Percentiles rank a stretch among this genome's conserved stretches.
Conservation (phyloP, 2,888 invertebrate species). For the Oscheius onirici region DNA sequence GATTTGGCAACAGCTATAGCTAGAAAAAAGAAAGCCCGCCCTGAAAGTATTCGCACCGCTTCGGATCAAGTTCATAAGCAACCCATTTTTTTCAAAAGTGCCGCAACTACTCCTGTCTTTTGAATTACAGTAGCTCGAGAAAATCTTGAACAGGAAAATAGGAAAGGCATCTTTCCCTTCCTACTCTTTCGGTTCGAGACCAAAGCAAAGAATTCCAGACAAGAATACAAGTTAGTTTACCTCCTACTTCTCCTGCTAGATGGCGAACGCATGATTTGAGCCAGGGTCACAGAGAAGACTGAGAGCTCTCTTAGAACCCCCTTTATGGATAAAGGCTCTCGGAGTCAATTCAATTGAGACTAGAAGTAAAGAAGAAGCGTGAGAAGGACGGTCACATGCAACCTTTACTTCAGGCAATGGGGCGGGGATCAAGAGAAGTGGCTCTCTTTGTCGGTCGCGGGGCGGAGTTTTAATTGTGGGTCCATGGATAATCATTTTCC, state of each 20-base stretch:
- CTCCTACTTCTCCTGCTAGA: background rate
- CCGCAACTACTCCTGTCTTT: no score
- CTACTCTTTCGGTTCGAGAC: no score
- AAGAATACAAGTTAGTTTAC: background rate
- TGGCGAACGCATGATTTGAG: background rate
- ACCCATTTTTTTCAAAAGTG: no score
- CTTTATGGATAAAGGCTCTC: background rate
- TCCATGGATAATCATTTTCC: background rate
- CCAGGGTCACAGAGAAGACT: background rate
- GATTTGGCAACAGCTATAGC: no score
- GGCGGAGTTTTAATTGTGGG: constrained; percentile 5
- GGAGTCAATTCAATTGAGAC: background rate
- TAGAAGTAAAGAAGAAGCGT: background rate
- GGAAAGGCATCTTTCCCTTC: no score
- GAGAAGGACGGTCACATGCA: background rate
- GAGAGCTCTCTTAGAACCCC: background rate
- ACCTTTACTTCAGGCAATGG: background rate
- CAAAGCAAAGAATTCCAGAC: no score
- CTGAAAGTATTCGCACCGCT: no score
- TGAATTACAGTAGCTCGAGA: no score
- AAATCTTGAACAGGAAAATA: no score
- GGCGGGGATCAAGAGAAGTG: background rate
- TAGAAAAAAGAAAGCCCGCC: no score
- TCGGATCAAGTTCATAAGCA: no score
- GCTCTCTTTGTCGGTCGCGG: background rate